These are phyloP conservation scores for Acomys russatus DNA, from an alignment of 2,797 vertebrate species.

Conservation along the genomic window DNA sequence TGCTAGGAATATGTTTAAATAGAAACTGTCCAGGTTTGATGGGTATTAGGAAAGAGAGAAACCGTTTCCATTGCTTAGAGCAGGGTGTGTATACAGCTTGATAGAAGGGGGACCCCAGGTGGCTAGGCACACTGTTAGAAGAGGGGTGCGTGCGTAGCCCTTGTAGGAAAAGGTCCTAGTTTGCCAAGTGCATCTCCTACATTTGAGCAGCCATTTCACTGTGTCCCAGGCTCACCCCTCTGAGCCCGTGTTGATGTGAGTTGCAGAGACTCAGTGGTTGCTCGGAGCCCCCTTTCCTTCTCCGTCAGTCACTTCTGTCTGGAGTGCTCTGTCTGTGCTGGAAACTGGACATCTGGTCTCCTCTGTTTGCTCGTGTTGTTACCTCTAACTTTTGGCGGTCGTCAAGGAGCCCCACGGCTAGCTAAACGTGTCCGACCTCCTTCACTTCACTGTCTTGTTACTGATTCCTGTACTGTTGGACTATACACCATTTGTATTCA, in stretches of 20 bases:
- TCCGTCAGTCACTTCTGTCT: background rate
- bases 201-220: background rate
- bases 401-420: background rate
- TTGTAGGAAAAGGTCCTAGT: background rate
- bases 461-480: background rate
- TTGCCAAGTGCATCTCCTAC: background rate
- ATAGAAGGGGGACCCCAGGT: background rate
- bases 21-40: background rate
- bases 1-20: background rate
- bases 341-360: background rate
- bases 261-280: background rate
- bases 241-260: background rate
- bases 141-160: background rate
- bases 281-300: background rate
- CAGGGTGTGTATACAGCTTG: too few relatives aligned
- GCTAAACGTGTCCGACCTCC: background rate
- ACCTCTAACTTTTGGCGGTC: background rate
- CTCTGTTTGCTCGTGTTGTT: background rate
- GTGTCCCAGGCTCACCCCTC: background rate
- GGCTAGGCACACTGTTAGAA: background rate
- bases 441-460: background rate
- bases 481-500: background rate
- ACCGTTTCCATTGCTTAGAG: background rate
- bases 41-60: background rate
- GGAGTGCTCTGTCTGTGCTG: background rate